phyloP scores from a whole-genome alignment of 1,140 invertebrate genomes.

The Drosophila nebulosa region DNA sequence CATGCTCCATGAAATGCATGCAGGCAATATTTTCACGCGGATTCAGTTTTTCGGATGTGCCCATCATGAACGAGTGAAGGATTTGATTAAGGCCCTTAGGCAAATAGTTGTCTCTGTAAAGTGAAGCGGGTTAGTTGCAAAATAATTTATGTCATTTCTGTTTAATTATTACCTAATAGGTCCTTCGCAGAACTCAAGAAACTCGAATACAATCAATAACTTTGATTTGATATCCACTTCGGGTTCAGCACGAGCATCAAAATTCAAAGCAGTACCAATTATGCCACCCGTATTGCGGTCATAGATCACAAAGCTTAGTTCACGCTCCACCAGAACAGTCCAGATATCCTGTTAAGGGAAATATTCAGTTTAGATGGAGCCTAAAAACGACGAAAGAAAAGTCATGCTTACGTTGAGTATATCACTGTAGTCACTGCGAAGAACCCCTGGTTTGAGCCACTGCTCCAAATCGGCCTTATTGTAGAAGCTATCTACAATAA shows the following conservation, averaged over 20 bases:
- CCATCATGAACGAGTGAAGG: constrained; percentile 93
- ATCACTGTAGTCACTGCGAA: constrained; percentile 85
- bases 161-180: constrained; percentile 83
- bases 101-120: constrained; percentile 83
- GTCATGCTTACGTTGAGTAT: constrained; percentile 82
- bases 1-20: constrained; percentile 89
- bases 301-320: constrained; percentile 87
- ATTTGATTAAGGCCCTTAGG: constrained; percentile 87
- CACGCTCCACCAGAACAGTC: constrained; percentile 85
- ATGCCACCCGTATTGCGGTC: constrained; percentile 66
- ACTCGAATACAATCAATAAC: constrained; percentile 88
- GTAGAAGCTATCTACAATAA: constrained; percentile 91
- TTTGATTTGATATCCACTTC: constrained; percentile 86
- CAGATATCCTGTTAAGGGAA: constrained; percentile 82
- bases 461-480: constrained; percentile 91
- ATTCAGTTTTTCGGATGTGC: constrained; percentile 84
- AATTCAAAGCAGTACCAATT: constrained; percentile 88
- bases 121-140: neutral
- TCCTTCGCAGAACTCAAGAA: constrained; percentile 88
- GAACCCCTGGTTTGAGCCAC: constrained; percentile 86
- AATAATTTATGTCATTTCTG: neutral
- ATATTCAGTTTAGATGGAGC: neutral
- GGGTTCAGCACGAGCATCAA: constrained; percentile 90
- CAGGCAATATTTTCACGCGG: constrained; percentile 88
- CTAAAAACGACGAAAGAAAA: neutral